Evolutionary conservation across 2,888 invertebrate genomes (phyloP), one percentile per base, ranked within the genome.

Genomic region (Venusia cambrica): DNA sequence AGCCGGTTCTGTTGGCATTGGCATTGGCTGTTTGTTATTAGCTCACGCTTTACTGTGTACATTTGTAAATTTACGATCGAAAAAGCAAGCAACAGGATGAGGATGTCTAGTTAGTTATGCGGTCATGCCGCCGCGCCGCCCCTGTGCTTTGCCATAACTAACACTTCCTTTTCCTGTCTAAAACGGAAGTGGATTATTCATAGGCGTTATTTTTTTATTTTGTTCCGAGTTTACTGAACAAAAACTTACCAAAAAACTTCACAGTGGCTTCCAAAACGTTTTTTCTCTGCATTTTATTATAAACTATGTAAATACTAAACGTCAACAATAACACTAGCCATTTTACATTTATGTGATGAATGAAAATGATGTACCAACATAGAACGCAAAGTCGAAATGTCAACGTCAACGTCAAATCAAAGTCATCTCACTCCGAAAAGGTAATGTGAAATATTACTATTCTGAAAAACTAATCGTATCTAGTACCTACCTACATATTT

Each of bases 121-220:
- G 38, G 46, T 54, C 59, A 67, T 67, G 61, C 62, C 52, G 53
- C 56, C 43, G 49, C 72, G n/a, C n/a, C n/a, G n/a, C n/a, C n/a
- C n/a, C n/a, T n/a, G n/a, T n/a, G n/a, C 67, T 71, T 79, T 79
- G 83, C 88, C 87, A 87, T 88, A 74, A 64, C 45, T 62, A 45
- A 72, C 74, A 84, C 88, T 90, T 90, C 90, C 90, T 90, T 88
- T 90, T 90, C 90, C 90, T 90, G 89, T 89, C 69, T 51, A 18
- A 62, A 35, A 64, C 75, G 76, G 75, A 76, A 75, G 70, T 76
- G 55, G 46, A 44, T 48, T 45, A 42, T 45, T 50, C 43, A 28
- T 45, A 33, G 15, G 22, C 22, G 35, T 41, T 48, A 28, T 26
- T 30, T 28, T 6, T 22, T 5, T 18, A 7, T 5, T 44, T 8